Evolutionary conservation across 2,113 vertebrate species (phyloP).

Genomic region (Odocoileus hemionus): DNA sequence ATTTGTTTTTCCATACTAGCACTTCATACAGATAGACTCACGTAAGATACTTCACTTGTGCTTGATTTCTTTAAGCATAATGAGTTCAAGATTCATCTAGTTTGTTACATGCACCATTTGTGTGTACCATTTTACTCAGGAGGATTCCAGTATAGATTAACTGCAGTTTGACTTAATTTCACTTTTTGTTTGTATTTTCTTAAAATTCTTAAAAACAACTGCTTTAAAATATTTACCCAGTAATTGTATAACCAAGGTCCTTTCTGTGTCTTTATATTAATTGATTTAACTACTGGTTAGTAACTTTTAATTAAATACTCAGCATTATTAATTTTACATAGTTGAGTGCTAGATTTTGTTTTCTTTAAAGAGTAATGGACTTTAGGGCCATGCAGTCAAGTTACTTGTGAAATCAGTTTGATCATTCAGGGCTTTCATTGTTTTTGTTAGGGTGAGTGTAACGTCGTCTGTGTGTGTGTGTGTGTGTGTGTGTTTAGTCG

Average conservation of each 20-base stretch:
- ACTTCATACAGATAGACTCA: neutral
- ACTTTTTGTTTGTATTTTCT: neutral
- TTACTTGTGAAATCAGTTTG: neutral
- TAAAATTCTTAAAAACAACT: neutral
- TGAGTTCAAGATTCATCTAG: neutral
- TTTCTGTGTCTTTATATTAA: neutral
- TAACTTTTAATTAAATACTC: neutral
- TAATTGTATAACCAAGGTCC: neutral
- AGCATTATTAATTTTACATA: neutral
- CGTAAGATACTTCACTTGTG: neutral
- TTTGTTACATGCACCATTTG: neutral
- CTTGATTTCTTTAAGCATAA: neutral
- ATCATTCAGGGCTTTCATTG: neutral
- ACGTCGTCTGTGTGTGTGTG: neutral
- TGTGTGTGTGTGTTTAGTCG: neutral
- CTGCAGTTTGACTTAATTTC: neutral
- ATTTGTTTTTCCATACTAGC: neutral
- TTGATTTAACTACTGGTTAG: neutral
- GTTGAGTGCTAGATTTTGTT: neutral
- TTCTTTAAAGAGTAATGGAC: neutral
- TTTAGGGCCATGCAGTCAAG: neutral
- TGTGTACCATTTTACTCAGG: neutral
- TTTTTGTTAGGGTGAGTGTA: neutral
- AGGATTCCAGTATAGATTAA: neutral
- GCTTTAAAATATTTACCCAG: neutral